Evolutionary conservation across 2,113 vertebrate species (phyloP).

Genomic region (Meriones unguiculatus): DNA sequence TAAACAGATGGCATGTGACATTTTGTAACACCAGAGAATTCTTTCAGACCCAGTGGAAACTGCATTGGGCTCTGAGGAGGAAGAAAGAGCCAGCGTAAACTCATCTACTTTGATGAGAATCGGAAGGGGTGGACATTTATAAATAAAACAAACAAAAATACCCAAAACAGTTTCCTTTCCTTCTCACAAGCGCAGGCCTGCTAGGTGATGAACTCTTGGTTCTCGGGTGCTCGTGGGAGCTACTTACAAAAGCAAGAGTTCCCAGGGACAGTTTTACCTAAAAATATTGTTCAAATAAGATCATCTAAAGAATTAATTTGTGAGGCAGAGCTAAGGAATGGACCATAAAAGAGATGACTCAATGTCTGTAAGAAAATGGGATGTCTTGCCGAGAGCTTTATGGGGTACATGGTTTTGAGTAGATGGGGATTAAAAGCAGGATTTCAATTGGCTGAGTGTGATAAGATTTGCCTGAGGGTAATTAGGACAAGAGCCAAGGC

Average conservation of each 20-base stretch:
- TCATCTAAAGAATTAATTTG: not conserved
- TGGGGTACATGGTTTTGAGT: not conserved
- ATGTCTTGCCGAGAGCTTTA: not conserved
- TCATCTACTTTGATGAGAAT: conserved; percentile 68
- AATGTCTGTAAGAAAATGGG: not conserved
- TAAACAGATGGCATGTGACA: conserved; percentile 34
- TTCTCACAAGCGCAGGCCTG: not conserved
- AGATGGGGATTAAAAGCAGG: not conserved
- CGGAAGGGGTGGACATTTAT: conserved; percentile 16
- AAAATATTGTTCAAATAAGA: not conserved
- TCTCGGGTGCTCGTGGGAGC: not conserved
- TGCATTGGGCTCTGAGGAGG: conserved; percentile 64
- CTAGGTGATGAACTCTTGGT: not conserved
- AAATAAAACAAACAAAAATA: conserved; percentile 39
- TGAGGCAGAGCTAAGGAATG: not conserved
- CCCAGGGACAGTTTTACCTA: not conserved
- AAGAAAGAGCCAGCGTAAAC: conserved; percentile 37
- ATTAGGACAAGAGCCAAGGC: not conserved
- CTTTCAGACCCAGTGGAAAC: conserved; percentile 64
- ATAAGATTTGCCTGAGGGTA: not conserved
- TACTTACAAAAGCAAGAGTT: not conserved
- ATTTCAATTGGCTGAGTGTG: not conserved
- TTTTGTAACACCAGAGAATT: conserved; percentile 4
- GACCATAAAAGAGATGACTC: not conserved
- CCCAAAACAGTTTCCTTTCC: not conserved